Conservation (phyloP, 2,797 vertebrate genomes). For the Erethizon dorsatum region DNA sequence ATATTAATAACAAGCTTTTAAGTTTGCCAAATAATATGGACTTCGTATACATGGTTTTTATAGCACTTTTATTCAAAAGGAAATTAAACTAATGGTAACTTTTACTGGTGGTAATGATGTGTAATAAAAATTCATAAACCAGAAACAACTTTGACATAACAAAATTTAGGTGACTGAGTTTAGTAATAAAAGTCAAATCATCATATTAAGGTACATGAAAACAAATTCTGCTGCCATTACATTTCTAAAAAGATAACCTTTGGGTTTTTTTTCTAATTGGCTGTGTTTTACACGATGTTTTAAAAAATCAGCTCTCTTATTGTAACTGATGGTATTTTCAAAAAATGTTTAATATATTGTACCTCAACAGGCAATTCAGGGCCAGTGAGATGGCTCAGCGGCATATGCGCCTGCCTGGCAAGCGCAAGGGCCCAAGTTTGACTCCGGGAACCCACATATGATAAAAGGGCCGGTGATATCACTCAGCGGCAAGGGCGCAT, state of each 20-base stretch:
- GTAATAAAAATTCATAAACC: neutral
- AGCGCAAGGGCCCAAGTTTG: too few relatives aligned
- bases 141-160: neutral
- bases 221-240: neutral
- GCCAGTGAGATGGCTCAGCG: too few relatives aligned
- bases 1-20: neutral
- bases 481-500: too few relatives aligned
- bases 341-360: neutral
- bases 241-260: neutral
- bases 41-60: neutral
- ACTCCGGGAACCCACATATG: too few relatives aligned
- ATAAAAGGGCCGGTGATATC: too few relatives aligned
- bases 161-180: neutral
- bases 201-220: neutral
- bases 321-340: neutral
- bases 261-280: neutral
- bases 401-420: too few relatives aligned
- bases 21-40: neutral
- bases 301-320: neutral
- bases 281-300: neutral
- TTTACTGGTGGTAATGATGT: neutral
- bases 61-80: neutral
- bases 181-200: slow-evolving; percentile 29
- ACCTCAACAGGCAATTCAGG: neutral
- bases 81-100: neutral